Conservation (phyloP, 2,797 vertebrate species). For the Basileuterus tristriatus region DNA sequence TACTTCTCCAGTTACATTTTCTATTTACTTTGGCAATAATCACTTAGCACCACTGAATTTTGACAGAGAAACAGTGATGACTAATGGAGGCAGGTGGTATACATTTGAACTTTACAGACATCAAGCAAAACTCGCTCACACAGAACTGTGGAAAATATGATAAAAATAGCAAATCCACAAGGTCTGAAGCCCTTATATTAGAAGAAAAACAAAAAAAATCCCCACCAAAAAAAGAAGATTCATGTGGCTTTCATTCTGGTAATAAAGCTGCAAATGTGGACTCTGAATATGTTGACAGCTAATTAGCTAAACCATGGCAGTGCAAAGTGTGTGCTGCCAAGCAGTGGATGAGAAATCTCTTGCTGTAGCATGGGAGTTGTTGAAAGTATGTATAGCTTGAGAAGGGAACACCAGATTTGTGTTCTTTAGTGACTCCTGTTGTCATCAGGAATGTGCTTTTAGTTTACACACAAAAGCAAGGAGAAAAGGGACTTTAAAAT, state of each 20-base stretch:
- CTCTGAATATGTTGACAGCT: background rate
- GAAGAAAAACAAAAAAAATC: background rate
- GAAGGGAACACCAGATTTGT: background rate
- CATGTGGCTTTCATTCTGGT: background rate
- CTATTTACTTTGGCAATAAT: conserved; percentile 5
- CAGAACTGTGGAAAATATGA: background rate
- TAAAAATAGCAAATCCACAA: background rate
- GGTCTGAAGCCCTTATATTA: too few species aligned
- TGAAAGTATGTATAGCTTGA: background rate
- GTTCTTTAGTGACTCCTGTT: background rate
- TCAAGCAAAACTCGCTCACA: background rate
- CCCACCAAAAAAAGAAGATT: background rate
- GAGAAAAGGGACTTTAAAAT: background rate
- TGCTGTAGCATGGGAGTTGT: background rate
- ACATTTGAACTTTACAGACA: conserved; percentile 26
- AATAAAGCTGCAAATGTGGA: conserved; percentile 46
- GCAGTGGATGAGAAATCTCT: background rate
- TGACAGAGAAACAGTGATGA: background rate
- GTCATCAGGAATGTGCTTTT: background rate
- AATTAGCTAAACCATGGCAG: conserved; percentile 9
- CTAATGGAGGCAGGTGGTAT: conserved; percentile 36
- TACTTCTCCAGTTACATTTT: background rate
- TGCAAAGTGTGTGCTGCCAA: background rate
- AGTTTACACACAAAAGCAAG: background rate
- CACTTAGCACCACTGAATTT: background rate